A percentile compares a stretch with the other conserved stretches of the same genome.
phyloP scores from a whole-genome alignment of 37 sponge, comb jelly and placozoan species.

The Beroe forskalii region DNA sequence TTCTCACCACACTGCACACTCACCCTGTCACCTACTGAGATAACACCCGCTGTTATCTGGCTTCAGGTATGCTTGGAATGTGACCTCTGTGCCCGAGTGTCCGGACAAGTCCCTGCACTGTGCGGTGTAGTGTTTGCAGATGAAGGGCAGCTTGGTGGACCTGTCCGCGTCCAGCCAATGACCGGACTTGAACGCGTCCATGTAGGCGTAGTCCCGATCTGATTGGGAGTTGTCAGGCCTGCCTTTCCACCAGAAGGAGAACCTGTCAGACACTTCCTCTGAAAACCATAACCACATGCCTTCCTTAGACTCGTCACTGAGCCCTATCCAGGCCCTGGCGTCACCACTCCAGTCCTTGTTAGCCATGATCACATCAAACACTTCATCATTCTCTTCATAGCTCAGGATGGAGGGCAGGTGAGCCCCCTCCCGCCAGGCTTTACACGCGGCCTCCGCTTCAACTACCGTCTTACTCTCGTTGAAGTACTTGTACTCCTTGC shows the following conservation, averaged over 20 bases:
- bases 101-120: not conserved
- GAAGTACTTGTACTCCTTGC: constrained; percentile 52
- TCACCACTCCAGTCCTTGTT: constrained; percentile 34
- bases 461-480: not conserved
- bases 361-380: constrained; percentile 26
- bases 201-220: constrained; percentile 57
- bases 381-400: constrained; percentile 24
- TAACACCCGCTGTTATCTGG: not conserved
- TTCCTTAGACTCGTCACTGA: constrained; percentile 23
- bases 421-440: not conserved
- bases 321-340: constrained; percentile 46
- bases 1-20: constrained; percentile 53
- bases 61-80: not conserved
- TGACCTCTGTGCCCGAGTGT: not conserved
- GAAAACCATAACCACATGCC: constrained; percentile 37
- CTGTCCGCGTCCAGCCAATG: constrained; percentile 29
- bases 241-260: constrained; percentile 53
- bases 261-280: constrained; percentile 36
- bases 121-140: constrained; percentile 51
- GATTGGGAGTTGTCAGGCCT: constrained; percentile 21
- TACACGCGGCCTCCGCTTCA: constrained; percentile 28
- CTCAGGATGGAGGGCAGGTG: constrained; percentile 27
- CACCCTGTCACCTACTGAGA: constrained; percentile 4
- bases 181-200: constrained; percentile 38
- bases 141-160: not conserved